Conservation (phyloP, 2,888 invertebrate species). For the Oegoconia quadripuncta region DNA sequence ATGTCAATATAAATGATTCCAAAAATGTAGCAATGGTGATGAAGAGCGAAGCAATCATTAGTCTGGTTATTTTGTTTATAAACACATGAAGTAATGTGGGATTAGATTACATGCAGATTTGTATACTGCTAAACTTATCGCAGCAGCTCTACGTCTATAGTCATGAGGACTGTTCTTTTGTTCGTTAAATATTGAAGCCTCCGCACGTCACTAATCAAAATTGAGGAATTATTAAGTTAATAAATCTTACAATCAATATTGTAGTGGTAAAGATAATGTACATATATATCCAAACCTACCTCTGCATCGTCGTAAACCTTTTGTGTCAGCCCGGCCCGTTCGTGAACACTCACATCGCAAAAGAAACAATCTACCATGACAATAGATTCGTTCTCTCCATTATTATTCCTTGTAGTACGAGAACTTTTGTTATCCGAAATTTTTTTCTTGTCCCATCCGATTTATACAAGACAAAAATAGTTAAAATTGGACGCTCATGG, state of each 20-base stretch:
- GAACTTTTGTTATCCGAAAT: conserved; percentile 8
- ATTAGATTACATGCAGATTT: conserved; percentile 61
- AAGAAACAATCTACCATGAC: conserved; percentile 79
- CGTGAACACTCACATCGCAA: conserved; percentile 69
- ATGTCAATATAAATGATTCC: conserved; percentile 18
- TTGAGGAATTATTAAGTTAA: conserved; percentile 57
- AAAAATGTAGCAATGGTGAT: conserved; percentile 45
- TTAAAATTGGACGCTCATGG: too few species aligned
- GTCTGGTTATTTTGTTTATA: conserved; percentile 78
- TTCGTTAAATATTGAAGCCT: conserved; percentile 55
- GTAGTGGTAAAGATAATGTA: conserved; percentile 38
- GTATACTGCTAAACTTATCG: conserved; percentile 60
- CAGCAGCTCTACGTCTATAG: conserved; percentile 68
- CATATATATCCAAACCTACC: conserved; percentile 76
- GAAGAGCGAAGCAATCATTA: conserved; percentile 62
- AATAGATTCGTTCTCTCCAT: conserved; percentile 74
- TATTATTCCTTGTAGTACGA: conserved; percentile 53
- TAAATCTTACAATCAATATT: conserved; percentile 32
- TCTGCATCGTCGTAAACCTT: conserved; percentile 62
- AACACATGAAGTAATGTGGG: conserved; percentile 77
- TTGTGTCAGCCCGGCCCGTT: conserved; percentile 67
- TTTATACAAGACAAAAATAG: neutral
- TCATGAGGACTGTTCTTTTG: conserved; percentile 77
- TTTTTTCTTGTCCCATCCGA: conserved; percentile 10
- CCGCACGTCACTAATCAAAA: conserved; percentile 64